Evolutionary conservation across 2,888 invertebrate species (phyloP), one percentile per base, ranked within the genome.

Genomic region (Archips xylosteana): DNA sequence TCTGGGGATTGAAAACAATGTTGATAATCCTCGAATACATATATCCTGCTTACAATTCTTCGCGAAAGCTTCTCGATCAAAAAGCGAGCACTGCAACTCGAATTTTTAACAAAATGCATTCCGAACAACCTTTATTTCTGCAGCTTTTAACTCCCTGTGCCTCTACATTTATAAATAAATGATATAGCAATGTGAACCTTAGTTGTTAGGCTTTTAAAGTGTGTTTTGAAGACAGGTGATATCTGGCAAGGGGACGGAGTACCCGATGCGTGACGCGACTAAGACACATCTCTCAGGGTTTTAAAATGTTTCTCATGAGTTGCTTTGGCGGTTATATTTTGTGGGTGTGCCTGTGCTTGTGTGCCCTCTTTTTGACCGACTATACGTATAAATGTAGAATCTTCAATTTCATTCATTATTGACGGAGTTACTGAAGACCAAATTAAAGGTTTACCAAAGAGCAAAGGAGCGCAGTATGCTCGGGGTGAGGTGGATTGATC

Each of bases 221-320:
- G 23, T 57, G 12, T 23, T 57, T 57, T 32, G 23, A 12, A 32
- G 13, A 4, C 23, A 39, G 36, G 62, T 23, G 9, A 8, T 39
- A 8, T 10, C 12, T 12, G 42, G 39, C 42, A 23, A 57, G 62
- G 71, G 67, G 71, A 42, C 51, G 54, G 34, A 23, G 54, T 61
- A 42, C 15, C 2, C 54, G 61, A 39, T 36, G 67, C 71, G 45
- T 62, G 62, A 72, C 54, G 62, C 61, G 66, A 66, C 66, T 67
- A 60, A 67, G 71, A 72, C 51, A 13, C 66, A 72, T 72, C 72
- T 67, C 71, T 57, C 36, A 47, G 71, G 72, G 72, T 62, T 36
- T 54, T 47, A 68, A 67, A 72, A 54, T 34, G 72, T 68, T 72
- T 63, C 63, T 68, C 72, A 68, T 68, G 62, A 39, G 54, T 61